Evolutionary conservation across 2,888 invertebrate species (phyloP).

Genomic region (Leptinotarsa haldemani): DNA sequence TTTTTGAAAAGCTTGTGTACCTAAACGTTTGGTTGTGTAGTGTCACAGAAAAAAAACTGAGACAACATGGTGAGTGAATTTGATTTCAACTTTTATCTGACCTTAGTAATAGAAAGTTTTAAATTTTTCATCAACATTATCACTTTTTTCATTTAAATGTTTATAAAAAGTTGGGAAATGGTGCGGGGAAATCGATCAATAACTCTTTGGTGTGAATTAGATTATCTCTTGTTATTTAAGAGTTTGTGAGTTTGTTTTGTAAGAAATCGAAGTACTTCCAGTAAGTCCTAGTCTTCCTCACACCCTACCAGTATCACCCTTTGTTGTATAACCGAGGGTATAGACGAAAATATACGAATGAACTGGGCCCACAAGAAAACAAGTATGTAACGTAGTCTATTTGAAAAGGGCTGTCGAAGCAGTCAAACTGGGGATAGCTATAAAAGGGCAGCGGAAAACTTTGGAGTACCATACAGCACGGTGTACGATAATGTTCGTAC

Average conservation of each 20-base stretch:
- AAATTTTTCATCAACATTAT: conserved; percentile 18
- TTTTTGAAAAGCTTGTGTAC: conserved; percentile 31
- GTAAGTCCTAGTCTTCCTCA: not conserved
- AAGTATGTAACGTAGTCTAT: too few relatives aligned
- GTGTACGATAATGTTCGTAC: too few relatives aligned
- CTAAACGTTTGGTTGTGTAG: conserved; percentile 35
- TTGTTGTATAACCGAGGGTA: conserved; percentile 25
- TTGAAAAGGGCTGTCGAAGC: too few relatives aligned
- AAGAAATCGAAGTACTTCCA: too few relatives aligned
- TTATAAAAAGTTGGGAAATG: conserved; percentile 20
- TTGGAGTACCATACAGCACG: too few relatives aligned
- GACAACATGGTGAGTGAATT: conserved; percentile 33
- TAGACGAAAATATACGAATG: too few relatives aligned
- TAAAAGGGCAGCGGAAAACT: too few relatives aligned
- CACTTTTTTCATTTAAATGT: conserved; percentile 20
- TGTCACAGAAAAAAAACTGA: conserved; percentile 31
- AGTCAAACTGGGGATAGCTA: too few relatives aligned
- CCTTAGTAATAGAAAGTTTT: not conserved
- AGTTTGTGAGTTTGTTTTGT: conserved; percentile 8
- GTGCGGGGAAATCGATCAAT: not conserved
- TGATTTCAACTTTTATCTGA: conserved; percentile 29
- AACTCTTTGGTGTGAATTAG: conserved; percentile 6
- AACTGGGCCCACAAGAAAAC: too few relatives aligned
- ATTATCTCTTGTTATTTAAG: conserved; percentile 20
- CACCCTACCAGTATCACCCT: conserved; percentile 22